Conservation (phyloP, 2,888 invertebrate species). For the Lepeophtheirus nordmannii region DNA sequence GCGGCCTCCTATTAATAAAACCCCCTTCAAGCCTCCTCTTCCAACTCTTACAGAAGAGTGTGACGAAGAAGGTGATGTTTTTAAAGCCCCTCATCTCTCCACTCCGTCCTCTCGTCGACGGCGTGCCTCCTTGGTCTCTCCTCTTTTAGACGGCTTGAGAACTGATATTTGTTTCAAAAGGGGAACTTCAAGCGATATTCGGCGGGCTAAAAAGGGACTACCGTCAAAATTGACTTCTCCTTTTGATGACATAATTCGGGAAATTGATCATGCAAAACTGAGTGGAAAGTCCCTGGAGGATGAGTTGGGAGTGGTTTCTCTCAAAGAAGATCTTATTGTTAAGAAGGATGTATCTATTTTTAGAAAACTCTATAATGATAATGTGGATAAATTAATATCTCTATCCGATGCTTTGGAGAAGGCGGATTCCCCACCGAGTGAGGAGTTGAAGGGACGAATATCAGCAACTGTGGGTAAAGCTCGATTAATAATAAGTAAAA, state of each 20-base stretch:
- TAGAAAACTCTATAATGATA: neutral
- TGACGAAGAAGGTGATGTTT: neutral
- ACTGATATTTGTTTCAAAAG: neutral
- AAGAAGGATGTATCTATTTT: neutral
- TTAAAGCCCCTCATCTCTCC: neutral
- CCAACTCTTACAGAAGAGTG: neutral
- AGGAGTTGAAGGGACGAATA: neutral
- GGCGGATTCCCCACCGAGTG: neutral
- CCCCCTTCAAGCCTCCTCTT: neutral
- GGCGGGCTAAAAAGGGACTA: neutral
- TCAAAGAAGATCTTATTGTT: neutral
- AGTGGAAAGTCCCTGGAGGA: neutral
- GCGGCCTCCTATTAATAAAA: neutral
- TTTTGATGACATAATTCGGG: neutral
- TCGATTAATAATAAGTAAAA: neutral
- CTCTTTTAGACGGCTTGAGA: neutral
- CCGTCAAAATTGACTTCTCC: neutral
- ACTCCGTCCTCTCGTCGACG: neutral
- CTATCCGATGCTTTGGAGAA: neutral
- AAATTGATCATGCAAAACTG: neutral
- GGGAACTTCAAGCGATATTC: neutral
- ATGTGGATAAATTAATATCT: neutral
- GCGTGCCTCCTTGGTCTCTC: neutral
- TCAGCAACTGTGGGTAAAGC: neutral
- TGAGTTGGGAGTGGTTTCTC: neutral